Evolutionary conservation across 2,888 invertebrate species (phyloP).

Genomic region (Drosophila rubida): DNA sequence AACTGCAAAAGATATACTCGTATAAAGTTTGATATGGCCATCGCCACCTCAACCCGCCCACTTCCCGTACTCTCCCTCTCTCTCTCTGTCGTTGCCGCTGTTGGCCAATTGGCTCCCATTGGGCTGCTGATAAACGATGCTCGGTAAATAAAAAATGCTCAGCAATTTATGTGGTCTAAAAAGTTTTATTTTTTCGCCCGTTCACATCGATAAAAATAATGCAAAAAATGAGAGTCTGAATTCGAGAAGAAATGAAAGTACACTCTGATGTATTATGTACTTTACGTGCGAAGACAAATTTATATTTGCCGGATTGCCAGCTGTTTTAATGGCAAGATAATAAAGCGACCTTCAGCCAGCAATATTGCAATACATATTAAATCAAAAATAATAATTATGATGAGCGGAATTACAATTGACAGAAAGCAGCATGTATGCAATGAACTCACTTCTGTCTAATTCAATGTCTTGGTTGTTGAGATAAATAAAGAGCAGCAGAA

Average conservation of each 20-base stretch:
- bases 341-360: not conserved
- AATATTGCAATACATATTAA: not conserved
- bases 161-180: conserved; percentile 73
- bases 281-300: conserved; percentile 19
- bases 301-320: conserved; percentile 3
- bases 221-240: not conserved
- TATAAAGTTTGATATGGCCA: conserved; percentile 29
- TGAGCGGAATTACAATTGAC: no score
- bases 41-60: conserved; percentile 11
- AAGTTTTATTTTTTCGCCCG: conserved; percentile 63
- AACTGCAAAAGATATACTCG: conserved; percentile 33
- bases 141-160: conserved; percentile 72
- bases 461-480: not conserved
- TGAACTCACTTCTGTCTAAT: not conserved
- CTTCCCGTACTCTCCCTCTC: not conserved
- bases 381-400: no score
- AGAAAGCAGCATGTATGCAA: no score
- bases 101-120: conserved; percentile 52
- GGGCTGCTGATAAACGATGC: conserved; percentile 71
- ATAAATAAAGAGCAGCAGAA: not conserved
- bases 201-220: conserved; percentile 45
- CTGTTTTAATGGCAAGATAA: not conserved
- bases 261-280: conserved; percentile 7
- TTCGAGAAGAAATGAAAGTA: conserved; percentile 5
- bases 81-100: not conserved